These are phyloP conservation scores for Tamandua tetradactyla DNA, from an alignment of 2,797 vertebrate species.

Conservation along the genomic window DNA sequence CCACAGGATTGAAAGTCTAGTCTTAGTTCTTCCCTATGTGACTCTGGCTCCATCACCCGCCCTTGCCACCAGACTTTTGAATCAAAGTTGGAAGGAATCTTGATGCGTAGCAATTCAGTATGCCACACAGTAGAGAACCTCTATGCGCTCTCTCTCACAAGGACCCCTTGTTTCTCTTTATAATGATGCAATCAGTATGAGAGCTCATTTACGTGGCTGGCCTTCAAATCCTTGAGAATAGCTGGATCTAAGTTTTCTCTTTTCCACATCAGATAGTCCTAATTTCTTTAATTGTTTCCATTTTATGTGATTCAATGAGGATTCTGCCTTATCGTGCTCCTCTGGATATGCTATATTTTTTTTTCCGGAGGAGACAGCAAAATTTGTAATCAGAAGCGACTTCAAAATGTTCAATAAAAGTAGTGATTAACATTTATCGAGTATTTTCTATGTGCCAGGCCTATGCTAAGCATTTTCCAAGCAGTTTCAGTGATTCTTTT, in stretches of 20 bases:
- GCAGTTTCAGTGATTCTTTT: background rate
- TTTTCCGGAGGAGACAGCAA: background rate
- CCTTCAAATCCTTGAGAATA: background rate
- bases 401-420: constrained; percentile 4
- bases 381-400: background rate
- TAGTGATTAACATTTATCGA: background rate
- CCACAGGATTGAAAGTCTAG: background rate
- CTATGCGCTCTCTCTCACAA: background rate
- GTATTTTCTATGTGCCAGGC: background rate
- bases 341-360: background rate
- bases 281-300: background rate
- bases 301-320: background rate
- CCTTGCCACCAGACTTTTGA: background rate
- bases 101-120: background rate
- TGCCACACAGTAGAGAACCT: background rate
- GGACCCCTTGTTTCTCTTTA: background rate
- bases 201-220: background rate
- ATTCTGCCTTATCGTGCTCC: background rate
- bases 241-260: background rate
- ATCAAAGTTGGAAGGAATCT: background rate
- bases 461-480: background rate
- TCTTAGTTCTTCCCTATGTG: background rate
- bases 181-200: background rate
- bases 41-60: background rate
- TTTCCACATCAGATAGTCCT: background rate